Evolutionary conservation across 1,140 invertebrate genomes (phyloP), one percentile per base, ranked within the genome.

Genomic region (Cyphomyrmex costatus): DNA sequence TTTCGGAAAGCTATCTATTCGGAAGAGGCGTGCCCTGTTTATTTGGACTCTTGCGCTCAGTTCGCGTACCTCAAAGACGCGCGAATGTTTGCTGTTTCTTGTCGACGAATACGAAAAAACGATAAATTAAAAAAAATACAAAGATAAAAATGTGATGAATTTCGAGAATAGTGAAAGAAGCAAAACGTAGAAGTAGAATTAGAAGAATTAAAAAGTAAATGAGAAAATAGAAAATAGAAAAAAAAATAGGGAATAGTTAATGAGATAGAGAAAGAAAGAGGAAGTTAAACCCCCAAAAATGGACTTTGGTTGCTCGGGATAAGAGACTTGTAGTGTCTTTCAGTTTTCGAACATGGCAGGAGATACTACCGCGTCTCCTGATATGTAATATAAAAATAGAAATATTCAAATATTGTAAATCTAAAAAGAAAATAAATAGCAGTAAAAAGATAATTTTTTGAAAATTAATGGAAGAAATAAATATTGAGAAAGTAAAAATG

Each of bases 41-140:
- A 87, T 91, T 91, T 89, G 49, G 42, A 87, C 66, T 82, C 77
- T 90, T 27, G 53, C n/a, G 30, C 49, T 70, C 49, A 56, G 65
- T 66, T 74, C n/a, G 51, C 78, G 76, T 82, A 80, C 51, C 58
- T 80, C 80, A 83, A 87, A 84, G 87, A n/a, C 46, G 46, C 61
- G 61, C 68, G 58, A 84, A 85, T 73, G 89, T 92, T 92, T 92
- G 84, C 87, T 91, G 66, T 91, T 70, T 85, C 58, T 19, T 56
- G 68, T 19, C 58, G 61, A 10, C 42, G 60, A 30, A 85, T 82
- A 16, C 5, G 6, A 27, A 68, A 49, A 49, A 60, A 79, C 6
- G 8, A 65, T 6, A 46, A 78, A 49, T 84, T n/a, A 12, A 19
- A 79, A 68, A 65, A 30, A 42, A 49, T 30, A 8, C 14, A 19